These are phyloP conservation scores for Lampris megalopsis DNA, from an alignment of 2,113 vertebrate species.

Conservation along the genomic window DNA sequence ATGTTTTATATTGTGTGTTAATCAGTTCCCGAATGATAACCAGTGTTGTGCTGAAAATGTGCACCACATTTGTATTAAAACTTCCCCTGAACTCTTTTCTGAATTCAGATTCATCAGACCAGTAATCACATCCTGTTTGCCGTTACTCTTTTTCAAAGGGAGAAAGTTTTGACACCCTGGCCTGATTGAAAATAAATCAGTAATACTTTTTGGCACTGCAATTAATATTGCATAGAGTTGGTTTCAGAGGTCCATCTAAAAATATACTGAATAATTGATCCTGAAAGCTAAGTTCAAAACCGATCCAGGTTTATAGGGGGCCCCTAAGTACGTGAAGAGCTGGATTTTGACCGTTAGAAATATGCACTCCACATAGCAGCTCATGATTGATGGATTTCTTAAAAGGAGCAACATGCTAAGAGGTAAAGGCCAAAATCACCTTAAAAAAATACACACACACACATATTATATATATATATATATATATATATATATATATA, in stretches of 20 bases:
- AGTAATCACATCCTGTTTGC: slow-evolving; percentile 51
- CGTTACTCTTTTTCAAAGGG: slow-evolving; percentile 13
- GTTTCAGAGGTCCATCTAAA: slow-evolving; percentile 77
- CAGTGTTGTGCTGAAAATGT: not conserved
- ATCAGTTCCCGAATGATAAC: not conserved
- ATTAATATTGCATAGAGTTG: slow-evolving; percentile 78
- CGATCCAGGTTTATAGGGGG: slow-evolving; percentile 58
- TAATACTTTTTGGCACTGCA: slow-evolving; percentile 77
- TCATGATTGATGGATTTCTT: slow-evolving; percentile 40
- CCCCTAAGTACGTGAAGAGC: slow-evolving; percentile 50
- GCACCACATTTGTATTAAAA: slow-evolving; percentile 1
- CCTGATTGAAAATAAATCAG: slow-evolving; percentile 74
- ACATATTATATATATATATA: not conserved
- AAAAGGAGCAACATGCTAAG: not conserved
- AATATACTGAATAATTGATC: slow-evolving; percentile 77
- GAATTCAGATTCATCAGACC: slow-evolving; percentile 36
- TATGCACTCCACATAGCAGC: slow-evolving; percentile 15
- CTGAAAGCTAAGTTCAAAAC: slow-evolving; percentile 76
- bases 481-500: not conserved
- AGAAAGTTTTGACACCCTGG: slow-evolving; percentile 51
- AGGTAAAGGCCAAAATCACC: too few relatives aligned
- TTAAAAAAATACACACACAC: too few relatives aligned
- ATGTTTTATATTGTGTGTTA: not conserved
- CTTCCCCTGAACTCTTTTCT: not conserved
- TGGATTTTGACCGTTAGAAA: slow-evolving; percentile 41